A percentile compares a stretch with the other conserved stretches of the same genome.
phyloP scores from a whole-genome alignment of 1,140 invertebrate genomes.

The Ditylenchus dipsaci region DNA sequence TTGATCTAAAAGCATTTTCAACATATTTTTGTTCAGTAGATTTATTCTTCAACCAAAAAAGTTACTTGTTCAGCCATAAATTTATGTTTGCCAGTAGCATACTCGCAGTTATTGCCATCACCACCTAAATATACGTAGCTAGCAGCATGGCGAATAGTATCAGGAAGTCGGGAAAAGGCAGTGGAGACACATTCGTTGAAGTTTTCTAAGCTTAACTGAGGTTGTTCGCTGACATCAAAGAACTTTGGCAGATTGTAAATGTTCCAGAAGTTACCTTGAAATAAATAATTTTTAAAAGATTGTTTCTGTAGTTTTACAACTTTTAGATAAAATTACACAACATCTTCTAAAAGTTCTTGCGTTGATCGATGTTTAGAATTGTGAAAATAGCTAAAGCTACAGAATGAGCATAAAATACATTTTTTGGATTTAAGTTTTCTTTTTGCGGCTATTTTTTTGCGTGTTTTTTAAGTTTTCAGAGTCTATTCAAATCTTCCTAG shows the following conservation, averaged over 20 bases:
- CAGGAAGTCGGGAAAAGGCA: conserved; percentile 43
- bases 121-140: conserved; percentile 51
- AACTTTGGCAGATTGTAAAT: conserved; percentile 56
- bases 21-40: conserved; percentile 15
- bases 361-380: too few relatives aligned
- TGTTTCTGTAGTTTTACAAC: too few relatives aligned
- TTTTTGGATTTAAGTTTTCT: too few relatives aligned
- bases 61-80: conserved; percentile 52
- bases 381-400: too few relatives aligned
- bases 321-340: too few relatives aligned
- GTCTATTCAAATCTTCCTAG: too few relatives aligned
- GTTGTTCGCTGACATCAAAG: conserved; percentile 51
- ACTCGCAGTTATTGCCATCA: conserved; percentile 35
- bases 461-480: too few relatives aligned
- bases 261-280: conserved; percentile 56
- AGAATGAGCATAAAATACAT: too few relatives aligned
- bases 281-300: background rate
- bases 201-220: conserved; percentile 39
- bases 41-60: conserved; percentile 28
- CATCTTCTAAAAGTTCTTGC: too few relatives aligned
- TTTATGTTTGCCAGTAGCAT: conserved; percentile 31
- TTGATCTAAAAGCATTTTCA: conserved; percentile 38
- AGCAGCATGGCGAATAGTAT: conserved; percentile 49
- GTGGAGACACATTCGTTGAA: conserved; percentile 53
- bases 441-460: too few relatives aligned